These are phyloP conservation scores for Phylloscopus collybita DNA, from an alignment of 2,797 vertebrate genomes.

Conservation along the genomic window DNA sequence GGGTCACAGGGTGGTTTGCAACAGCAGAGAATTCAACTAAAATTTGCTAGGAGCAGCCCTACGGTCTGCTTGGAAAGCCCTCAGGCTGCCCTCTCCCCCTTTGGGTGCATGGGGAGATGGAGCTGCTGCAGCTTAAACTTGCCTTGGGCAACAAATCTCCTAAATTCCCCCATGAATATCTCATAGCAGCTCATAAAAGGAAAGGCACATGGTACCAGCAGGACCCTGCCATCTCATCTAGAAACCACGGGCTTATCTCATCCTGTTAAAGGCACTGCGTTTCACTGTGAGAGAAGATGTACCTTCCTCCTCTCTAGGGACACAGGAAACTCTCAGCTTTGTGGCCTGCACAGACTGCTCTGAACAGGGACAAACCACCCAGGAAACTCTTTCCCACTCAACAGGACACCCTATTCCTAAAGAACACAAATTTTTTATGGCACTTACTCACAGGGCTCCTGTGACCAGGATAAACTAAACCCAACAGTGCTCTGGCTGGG, in stretches of 20 bases:
- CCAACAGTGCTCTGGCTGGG: rapidly evolving
- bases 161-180: rapidly evolving
- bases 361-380: background rate
- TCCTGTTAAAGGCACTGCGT: rapidly evolving
- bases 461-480: background rate
- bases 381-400: background rate
- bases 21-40: background rate
- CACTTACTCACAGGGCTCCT: rapidly evolving
- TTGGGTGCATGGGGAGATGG: rapidly evolving
- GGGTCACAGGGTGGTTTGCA: background rate
- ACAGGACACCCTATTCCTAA: background rate
- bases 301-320: background rate
- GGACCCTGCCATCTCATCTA: background rate
- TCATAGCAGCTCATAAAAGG: background rate
- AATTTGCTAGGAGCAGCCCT: background rate
- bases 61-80: rapidly evolving
- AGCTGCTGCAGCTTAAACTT: background rate
- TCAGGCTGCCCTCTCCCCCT: background rate
- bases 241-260: background rate
- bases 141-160: background rate
- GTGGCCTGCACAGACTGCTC: background rate
- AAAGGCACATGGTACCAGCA: background rate
- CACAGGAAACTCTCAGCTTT: background rate
- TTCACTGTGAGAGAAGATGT: background rate
- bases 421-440: background rate